Conservation (phyloP, 1,140 invertebrate species). For the Camponotus vicinus region DNA sequence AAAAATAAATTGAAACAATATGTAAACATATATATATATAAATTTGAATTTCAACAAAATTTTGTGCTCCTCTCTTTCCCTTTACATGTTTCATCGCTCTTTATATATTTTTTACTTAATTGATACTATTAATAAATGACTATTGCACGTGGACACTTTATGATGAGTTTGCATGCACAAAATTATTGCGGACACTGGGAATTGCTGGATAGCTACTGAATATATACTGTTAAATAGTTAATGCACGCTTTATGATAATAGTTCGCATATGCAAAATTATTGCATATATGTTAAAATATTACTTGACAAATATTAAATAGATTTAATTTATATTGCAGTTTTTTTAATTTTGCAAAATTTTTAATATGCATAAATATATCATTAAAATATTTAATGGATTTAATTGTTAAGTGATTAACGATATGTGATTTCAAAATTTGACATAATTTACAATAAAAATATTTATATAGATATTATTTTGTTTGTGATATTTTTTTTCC, state of each 20-base stretch:
- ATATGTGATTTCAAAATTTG: background rate
- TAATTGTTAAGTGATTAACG: background rate
- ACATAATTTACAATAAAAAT: background rate
- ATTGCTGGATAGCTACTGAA: background rate
- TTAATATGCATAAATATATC: background rate
- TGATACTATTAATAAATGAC: background rate
- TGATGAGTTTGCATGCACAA: background rate
- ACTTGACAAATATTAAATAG: background rate
- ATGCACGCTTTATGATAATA: constrained; percentile 14
- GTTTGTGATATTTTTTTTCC: background rate
- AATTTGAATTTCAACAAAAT: background rate
- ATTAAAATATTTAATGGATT: background rate
- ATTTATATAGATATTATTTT: background rate
- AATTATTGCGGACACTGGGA: background rate
- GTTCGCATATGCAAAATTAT: constrained; percentile 10
- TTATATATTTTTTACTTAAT: background rate
- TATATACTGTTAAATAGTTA: background rate
- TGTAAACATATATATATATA: background rate
- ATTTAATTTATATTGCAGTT: background rate
- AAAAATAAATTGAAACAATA: constrained; percentile 14
- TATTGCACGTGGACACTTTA: background rate
- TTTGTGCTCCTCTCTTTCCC: background rate
- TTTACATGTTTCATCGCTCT: constrained; percentile 13
- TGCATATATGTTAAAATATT: background rate
- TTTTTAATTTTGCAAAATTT: constrained; percentile 6